These are phyloP conservation scores for Apodemus agrarius DNA, from an alignment of 2,797 vertebrate genomes.

Conservation along the genomic window DNA sequence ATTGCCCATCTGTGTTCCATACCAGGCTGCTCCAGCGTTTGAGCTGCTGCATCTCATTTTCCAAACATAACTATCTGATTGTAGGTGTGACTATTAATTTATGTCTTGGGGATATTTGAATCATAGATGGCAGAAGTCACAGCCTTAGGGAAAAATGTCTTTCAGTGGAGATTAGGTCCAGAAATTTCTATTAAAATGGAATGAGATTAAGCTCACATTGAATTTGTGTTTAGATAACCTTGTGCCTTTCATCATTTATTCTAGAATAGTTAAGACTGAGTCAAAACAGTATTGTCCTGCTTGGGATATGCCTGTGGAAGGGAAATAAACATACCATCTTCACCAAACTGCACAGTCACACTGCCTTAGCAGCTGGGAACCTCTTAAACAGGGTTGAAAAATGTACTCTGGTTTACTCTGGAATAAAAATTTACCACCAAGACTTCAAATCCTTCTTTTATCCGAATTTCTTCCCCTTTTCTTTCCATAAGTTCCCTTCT, in stretches of 20 bases:
- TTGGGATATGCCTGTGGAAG: not conserved
- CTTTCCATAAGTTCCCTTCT: not conserved
- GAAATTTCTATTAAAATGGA: slow-evolving; percentile 68
- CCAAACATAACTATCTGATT: not conserved
- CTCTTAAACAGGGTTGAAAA: not conserved
- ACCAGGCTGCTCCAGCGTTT: not conserved
- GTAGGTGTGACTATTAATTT: slow-evolving; percentile 22
- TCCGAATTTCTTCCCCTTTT: not conserved
- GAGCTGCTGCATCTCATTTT: slow-evolving; percentile 17
- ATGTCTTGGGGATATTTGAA: slow-evolving; percentile 39
- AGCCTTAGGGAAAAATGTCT: not conserved
- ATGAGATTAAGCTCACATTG: slow-evolving; percentile 66
- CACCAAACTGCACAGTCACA: not conserved
- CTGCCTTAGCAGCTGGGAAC: not conserved
- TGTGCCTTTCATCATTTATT: slow-evolving; percentile 69
- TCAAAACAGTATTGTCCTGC: not conserved
- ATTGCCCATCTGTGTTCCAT: not conserved
- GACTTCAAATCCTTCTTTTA: not conserved
- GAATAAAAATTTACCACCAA: not conserved
- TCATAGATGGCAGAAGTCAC: not conserved
- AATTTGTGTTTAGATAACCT: slow-evolving; percentile 77
- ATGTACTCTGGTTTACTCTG: not conserved
- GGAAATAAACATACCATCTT: not conserved
- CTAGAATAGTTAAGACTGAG: slow-evolving; percentile 46
- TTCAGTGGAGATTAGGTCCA: slow-evolving; percentile 8